Base-by-base conservation (phyloP, 2,113 vertebrate genomes). In the Dasyprocta punctata region DNA sequence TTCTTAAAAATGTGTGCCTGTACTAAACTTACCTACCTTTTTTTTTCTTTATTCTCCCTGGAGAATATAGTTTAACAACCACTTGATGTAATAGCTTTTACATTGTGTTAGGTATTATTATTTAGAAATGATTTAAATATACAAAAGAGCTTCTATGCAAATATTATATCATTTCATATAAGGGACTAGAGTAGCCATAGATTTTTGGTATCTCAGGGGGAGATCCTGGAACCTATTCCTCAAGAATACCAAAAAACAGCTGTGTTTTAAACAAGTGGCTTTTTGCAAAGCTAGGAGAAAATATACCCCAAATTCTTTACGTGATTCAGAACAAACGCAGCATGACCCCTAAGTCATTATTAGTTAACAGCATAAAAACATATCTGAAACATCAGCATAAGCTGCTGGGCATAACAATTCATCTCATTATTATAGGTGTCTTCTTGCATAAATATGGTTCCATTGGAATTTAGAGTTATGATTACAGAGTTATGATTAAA, bases 381-480 rank as follows among this genome's bases (percentile, higher is more conserved):
- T 36, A 87, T 36, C 47, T 58, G 95, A 92, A 94, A 73, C 38
- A 90, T 63, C 61, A 90, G 71, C 58, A 52, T 49, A 81, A 91
- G 41, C 75, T 65, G 77, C 5, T 87, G 58, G 30, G 16, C 36
- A 36, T 22, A 85, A 82, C 61, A 82, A 91, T 84, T 87, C 63
- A 61, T 84, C 75, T 88, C 71, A 85, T 88, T 71, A 92, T 22
- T 47, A 82, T 33, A 71, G 78, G 56, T 69, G 36, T 61, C 26
- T 95, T 65, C 92, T 90, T 60, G 44, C 49, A 89, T 47, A 96
- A 93, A 90, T 61, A 56, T 56, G 54, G 56, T 47, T 87, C 67
- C 38, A 11, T 30, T 58, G 65, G 71, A 94, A 88, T 69, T 63
- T 36, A 86, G 38, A 81, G 24, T 61, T 83, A 73, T n/a, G 75